Conservation (phyloP, 2,888 invertebrate species). For the Himalopsyche japonica region DNA sequence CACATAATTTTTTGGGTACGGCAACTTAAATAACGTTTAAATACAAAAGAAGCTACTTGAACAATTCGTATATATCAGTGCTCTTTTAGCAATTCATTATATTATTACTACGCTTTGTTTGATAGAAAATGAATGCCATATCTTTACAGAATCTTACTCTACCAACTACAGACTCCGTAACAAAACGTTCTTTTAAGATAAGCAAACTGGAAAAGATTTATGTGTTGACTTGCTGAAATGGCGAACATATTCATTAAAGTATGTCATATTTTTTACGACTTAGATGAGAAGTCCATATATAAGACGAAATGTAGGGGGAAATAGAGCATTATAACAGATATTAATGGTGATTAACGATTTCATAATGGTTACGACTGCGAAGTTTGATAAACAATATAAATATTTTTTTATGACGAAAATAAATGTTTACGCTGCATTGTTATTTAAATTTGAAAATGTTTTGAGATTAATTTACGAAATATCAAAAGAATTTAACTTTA, state of each 20-base stretch:
- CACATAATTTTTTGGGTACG: too few relatives aligned
- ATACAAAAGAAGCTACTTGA: too few relatives aligned
- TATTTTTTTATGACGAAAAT: too few relatives aligned
- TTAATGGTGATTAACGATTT: too few relatives aligned
- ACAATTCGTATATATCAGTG: too few relatives aligned
- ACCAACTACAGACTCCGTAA: not conserved
- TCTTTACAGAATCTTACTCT: constrained; percentile 8
- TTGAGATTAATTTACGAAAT: too few relatives aligned
- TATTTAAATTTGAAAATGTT: too few relatives aligned
- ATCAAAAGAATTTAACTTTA: too few relatives aligned
- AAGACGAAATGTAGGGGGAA: not conserved
- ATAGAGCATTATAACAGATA: not conserved
- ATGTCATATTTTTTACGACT: not conserved
- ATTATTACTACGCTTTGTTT: not conserved
- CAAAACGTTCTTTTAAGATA: constrained; percentile 16
- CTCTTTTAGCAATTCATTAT: not conserved
- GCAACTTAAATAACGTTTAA: too few relatives aligned
- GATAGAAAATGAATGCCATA: constrained; percentile 8
- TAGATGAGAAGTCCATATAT: not conserved
- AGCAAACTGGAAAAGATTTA: constrained; percentile 24
- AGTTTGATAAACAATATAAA: too few relatives aligned
- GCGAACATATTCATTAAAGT: not conserved
- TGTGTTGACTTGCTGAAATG: constrained; percentile 11
- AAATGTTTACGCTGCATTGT: too few relatives aligned
- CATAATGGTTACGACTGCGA: too few relatives aligned